Percentiles rank a stretch among this genome's conserved stretches.
Conservation (phyloP, 2,797 vertebrate species). For the Pagetopsis macropterus region DNA sequence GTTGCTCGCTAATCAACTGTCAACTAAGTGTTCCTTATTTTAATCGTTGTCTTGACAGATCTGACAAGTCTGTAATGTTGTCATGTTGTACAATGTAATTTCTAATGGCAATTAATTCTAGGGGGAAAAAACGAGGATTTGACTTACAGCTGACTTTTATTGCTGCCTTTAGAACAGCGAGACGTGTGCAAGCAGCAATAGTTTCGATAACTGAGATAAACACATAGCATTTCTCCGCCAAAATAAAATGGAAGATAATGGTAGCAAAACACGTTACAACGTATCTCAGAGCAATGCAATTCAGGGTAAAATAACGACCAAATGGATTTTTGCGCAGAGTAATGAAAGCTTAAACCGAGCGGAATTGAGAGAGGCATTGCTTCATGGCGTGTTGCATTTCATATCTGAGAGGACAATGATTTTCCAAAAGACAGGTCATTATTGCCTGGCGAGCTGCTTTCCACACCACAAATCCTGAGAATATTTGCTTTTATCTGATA, state of each 20-base stretch:
- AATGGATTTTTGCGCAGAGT: slow-evolving; percentile 32
- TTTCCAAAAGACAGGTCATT: slow-evolving; percentile 22
- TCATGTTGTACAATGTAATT: not conserved
- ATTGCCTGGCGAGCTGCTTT: slow-evolving; percentile 8
- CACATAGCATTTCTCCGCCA: not conserved
- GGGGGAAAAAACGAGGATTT: not conserved
- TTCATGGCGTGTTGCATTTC: slow-evolving; percentile 21
- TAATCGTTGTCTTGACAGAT: not conserved
- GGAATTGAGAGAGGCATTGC: slow-evolving; percentile 32
- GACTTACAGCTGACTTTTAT: not conserved
- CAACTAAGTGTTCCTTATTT: too few species aligned
- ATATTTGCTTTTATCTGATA: slow-evolving; percentile 8
- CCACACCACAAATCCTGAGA: not conserved
- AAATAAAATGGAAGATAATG: slow-evolving; percentile 38
- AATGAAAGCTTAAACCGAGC: slow-evolving; percentile 27
- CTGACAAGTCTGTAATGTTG: not conserved
- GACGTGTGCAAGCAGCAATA: slow-evolving; percentile 16
- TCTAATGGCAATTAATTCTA: not conserved
- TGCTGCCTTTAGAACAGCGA: not conserved
- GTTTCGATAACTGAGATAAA: slow-evolving; percentile 38
- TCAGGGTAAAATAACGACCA: slow-evolving; percentile 14
- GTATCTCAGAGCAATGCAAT: not conserved
- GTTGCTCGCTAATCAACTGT: not conserved
- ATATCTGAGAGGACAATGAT: slow-evolving; percentile 16
- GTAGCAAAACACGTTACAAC: slow-evolving; percentile 5